Conservation (phyloP, 2,797 vertebrate species). For the Acropternis orthonyx region DNA sequence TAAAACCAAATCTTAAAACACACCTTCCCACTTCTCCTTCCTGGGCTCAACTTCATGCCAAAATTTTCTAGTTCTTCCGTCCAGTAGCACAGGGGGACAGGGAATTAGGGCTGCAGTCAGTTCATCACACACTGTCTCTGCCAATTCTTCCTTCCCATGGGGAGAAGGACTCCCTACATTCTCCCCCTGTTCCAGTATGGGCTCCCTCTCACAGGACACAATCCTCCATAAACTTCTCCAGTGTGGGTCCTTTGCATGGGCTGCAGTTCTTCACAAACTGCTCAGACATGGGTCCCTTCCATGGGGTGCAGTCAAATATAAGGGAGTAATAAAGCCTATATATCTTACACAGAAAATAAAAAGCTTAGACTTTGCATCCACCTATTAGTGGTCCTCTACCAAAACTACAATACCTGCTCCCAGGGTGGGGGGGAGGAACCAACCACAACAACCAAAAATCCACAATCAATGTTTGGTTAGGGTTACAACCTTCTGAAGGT, state of each 20-base stretch:
- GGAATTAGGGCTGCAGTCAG: background rate
- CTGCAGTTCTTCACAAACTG: background rate
- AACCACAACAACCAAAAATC: too few relatives aligned
- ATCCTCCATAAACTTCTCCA: background rate
- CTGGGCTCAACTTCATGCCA: background rate
- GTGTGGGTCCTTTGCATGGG: fast-evolving
- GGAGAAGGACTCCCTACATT: background rate
- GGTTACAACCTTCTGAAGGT: background rate
- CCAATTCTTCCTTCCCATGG: background rate
- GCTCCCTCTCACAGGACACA: background rate
- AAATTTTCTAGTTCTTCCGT: background rate
- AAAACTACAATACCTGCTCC: background rate
- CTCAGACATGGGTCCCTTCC: background rate
- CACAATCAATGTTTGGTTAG: background rate
- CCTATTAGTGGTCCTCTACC: background rate
- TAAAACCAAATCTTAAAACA: background rate
- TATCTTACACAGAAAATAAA: background rate
- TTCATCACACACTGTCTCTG: background rate
- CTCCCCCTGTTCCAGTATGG: background rate
- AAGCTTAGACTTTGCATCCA: background rate
- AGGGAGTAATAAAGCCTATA: background rate
- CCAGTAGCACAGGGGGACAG: background rate
- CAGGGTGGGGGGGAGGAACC: background rate
- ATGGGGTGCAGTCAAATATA: background rate
- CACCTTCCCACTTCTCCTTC: background rate